Base-by-base conservation (phyloP, 2,113 vertebrate genomes). In the Paracanthobrama guichenoti region DNA sequence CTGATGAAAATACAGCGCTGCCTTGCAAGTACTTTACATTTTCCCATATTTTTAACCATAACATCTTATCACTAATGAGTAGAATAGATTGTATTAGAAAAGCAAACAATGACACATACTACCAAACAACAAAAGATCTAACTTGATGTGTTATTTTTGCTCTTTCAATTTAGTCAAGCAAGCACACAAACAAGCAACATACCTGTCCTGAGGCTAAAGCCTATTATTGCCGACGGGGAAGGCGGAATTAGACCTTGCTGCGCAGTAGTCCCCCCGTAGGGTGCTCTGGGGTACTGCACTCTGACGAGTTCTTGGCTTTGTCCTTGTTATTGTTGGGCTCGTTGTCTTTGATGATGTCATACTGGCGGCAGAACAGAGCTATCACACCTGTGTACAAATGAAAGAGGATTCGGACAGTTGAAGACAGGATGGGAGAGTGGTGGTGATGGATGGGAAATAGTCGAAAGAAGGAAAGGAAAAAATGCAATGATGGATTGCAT, bases 261-360 rank as follows among this genome's bases (percentile, higher is more conserved):
- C 96, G 94, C 89, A 99, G 95, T 86, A 99, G 94, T 11, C 97
- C 97, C 85, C 96, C 97, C 0, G 96, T 93, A 90, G 97, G 97
- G 87, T 98, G 97, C 91, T 99, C 97, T 0, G 97, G 97, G 2
- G 97, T 99, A 92, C 97, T 99, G 93, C 94, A 97, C 94, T 99
- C 97, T 0, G 97, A 98, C 0, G 97, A 93, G 87, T 94, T 98
- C 95, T 99, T 99, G 93, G 94, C 95, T 96, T 99, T 99, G 92
- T 99, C 97, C 94, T 98, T 99, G 94, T 97, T 99, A 93, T 98
- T 99, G 87, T 97, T 98, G 71, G 97, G 97, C 87, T 99, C 97
- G 0, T 99, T 99, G 83, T 99, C 97, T 93, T 99, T 99, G 91
- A 99, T 99, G 92, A 99, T 99, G 67, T 99, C 97, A 88, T 99